Evolutionary conservation across 1,140 invertebrate genomes (phyloP), one percentile per base, ranked within the genome.

Genomic region (Euglossa dilemma): DNA sequence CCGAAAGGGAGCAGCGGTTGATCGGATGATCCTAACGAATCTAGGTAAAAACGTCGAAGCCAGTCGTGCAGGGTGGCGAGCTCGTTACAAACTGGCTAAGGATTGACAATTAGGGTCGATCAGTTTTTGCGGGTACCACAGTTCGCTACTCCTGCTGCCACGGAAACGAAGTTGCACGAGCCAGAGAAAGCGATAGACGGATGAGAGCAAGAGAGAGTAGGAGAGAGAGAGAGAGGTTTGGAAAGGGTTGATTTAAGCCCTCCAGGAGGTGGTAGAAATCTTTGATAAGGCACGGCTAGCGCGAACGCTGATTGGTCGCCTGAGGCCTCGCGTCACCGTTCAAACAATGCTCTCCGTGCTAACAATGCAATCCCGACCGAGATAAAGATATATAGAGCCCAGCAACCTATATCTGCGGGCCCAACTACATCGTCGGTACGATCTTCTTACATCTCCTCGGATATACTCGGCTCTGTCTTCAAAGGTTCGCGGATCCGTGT

Each of bases 351-450:
- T 84, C 86, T 90, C 86, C 85, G 70, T 88, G 71, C 86, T 90
- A 91, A 92, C 91, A 92, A 92, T 92, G 91, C 90, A 92, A 92
- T 91, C 91, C 90, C 85, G 87, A 83, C 85, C 86, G 89, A 90
- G 89, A 91, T 91, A 89, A 91, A 90, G 89, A 91, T 90, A 91
- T 90, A 87, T 90, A 87, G 85, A 90, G 83, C 50, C 67, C 47
- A 70, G 79, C 70, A 82, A 84, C 77, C 84, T 80, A 81, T 81
- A 81, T 81, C 80, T 75, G 80, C 72, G 80, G 80, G 71, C 79
- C 79, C 71, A 11, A 56, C 61, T 67, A 75, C 71, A 75, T 75
- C 80, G 61, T 63, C 59, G 70, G 50, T 28, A 18, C 52, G 80
- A 81, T 75, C 80, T 75, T 67, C 80, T 81, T 81, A 81, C 80